phyloP scores from a whole-genome alignment of 2,113 vertebrate species.

The Amblyornis subalaris region DNA sequence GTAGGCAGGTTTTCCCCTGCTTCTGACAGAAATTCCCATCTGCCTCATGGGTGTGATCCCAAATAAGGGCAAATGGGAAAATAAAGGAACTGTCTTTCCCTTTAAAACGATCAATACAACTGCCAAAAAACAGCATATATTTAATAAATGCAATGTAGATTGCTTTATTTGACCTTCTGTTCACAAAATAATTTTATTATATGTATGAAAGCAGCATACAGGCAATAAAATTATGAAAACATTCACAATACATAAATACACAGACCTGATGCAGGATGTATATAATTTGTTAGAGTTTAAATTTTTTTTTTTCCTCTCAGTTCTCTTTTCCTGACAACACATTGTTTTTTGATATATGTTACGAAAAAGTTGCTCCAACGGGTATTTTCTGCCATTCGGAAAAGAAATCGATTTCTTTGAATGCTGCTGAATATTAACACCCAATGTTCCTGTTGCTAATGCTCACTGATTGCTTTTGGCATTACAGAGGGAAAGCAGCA shows the following conservation, averaged over 20 bases:
- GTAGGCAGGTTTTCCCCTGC: background rate
- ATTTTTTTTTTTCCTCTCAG: background rate
- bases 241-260: constrained; percentile 74
- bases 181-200: constrained; percentile 84
- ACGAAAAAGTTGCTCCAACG: constrained; percentile 21
- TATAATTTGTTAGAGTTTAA: constrained; percentile 37
- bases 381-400: constrained; percentile 37
- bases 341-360: background rate
- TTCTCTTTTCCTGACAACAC: constrained; percentile 54
- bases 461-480: constrained; percentile 25
- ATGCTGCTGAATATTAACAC: constrained; percentile 23
- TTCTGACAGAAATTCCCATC: background rate
- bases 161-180: constrained; percentile 56
- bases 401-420: constrained; percentile 27
- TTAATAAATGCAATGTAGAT: constrained; percentile 65
- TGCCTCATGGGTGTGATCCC: background rate
- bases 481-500: constrained; percentile 13
- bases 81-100: background rate
- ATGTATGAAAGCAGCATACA: constrained; percentile 81
- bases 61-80: background rate
- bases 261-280: constrained; percentile 68
- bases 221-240: constrained; percentile 74
- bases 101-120: background rate
- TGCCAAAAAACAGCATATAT: background rate
- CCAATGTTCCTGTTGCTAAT: background rate